Conservation (phyloP, 2,888 invertebrate genomes). For the Leptinotarsa tumamoca region DNA sequence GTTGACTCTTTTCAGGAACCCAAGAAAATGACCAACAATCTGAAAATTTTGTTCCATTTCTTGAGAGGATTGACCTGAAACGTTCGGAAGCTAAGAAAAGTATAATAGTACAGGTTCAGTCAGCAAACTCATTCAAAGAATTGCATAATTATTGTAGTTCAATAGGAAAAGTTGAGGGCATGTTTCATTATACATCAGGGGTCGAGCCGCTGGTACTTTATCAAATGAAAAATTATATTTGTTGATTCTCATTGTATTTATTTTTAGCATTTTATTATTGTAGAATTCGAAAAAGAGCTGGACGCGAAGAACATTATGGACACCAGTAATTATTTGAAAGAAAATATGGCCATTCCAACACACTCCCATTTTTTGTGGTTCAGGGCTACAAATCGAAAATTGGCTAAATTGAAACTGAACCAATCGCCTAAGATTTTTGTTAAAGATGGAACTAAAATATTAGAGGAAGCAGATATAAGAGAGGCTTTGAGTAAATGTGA, state of each 20-base stretch:
- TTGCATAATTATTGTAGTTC: slow-evolving; percentile 77
- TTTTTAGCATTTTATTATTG: slow-evolving; percentile 78
- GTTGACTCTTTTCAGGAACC: slow-evolving; percentile 5
- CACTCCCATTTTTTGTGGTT: slow-evolving; percentile 83
- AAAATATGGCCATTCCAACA: slow-evolving; percentile 73
- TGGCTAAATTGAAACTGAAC: slow-evolving; percentile 56
- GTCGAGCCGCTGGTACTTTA: slow-evolving; percentile 61
- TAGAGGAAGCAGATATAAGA: slow-evolving; percentile 67
- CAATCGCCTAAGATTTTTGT: slow-evolving; percentile 54
- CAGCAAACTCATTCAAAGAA: slow-evolving; percentile 76
- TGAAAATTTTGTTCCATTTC: slow-evolving; percentile 64
- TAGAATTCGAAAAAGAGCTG: slow-evolving; percentile 75
- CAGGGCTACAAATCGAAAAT: slow-evolving; percentile 59
- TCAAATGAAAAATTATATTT: slow-evolving; percentile 18
- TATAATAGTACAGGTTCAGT: slow-evolving; percentile 82
- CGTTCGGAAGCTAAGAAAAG: slow-evolving; percentile 77
- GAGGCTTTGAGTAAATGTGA: slow-evolving; percentile 68
- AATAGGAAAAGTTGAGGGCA: slow-evolving; percentile 74
- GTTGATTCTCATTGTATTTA: slow-evolving; percentile 12
- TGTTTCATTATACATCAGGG: slow-evolving; percentile 74
- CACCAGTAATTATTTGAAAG: slow-evolving; percentile 71
- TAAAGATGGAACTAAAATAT: slow-evolving; percentile 67
- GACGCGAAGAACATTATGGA: slow-evolving; percentile 71
- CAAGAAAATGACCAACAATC: slow-evolving; percentile 20
- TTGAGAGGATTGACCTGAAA: slow-evolving; percentile 72